Evolutionary conservation across 2,888 invertebrate genomes (phyloP).

Genomic region (Microdon myrmicae): DNA sequence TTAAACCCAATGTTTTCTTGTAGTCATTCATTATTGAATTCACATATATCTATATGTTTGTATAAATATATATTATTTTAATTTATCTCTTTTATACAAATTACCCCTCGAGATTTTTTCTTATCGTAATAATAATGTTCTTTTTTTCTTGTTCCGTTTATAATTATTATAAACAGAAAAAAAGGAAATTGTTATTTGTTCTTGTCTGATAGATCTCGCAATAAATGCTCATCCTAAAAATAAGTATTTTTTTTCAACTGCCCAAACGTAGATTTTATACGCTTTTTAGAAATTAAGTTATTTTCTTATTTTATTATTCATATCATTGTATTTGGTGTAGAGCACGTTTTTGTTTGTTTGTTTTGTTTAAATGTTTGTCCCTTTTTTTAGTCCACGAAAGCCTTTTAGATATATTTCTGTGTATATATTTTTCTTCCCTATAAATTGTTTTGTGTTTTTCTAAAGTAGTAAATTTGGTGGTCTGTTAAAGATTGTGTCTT

Average conservation of each 20-base stretch:
- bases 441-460: constrained; percentile 10
- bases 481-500: constrained; percentile 25
- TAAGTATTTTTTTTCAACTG: too few relatives aligned
- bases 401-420: background rate
- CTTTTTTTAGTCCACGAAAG: constrained; percentile 12
- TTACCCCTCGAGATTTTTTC: constrained; percentile 25
- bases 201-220: too few relatives aligned
- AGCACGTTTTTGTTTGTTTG: constrained; percentile 7
- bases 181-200: too few relatives aligned
- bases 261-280: too few relatives aligned
- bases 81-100: constrained; percentile 21
- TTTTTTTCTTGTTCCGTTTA: too few relatives aligned
- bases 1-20: constrained; percentile 40
- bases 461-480: constrained; percentile 32
- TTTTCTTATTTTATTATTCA: constrained; percentile 49
- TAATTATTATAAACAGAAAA: too few relatives aligned
- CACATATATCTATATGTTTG: too few relatives aligned
- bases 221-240: too few relatives aligned
- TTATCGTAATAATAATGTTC: too few relatives aligned
- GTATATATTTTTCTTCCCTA: background rate
- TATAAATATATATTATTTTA: constrained; percentile 10
- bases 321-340: constrained; percentile 5
- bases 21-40: constrained; percentile 10
- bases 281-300: constrained; percentile 36
- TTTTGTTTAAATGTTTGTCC: constrained; percentile 8